phyloP scores from a whole-genome alignment of 2,113 vertebrate genomes.

The Dromaius novaehollandiae region DNA sequence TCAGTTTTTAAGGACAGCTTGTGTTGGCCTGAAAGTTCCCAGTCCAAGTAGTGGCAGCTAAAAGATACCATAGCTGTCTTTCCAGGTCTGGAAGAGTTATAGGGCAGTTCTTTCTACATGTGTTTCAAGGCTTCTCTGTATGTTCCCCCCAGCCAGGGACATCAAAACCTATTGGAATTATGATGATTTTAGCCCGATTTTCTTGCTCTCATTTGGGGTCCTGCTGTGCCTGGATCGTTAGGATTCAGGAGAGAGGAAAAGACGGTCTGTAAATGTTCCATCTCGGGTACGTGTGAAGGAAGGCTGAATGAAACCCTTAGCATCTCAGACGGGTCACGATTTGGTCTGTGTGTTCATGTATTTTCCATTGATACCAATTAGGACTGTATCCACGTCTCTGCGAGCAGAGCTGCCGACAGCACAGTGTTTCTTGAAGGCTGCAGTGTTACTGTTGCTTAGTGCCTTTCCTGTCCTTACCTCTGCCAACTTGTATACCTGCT shows the following conservation, averaged over 20 bases:
- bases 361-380: not conserved
- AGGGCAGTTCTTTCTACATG: not conserved
- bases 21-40: not conserved
- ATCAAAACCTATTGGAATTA: not conserved
- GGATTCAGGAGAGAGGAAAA: not conserved
- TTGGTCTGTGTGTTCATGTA: not conserved
- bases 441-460: not conserved
- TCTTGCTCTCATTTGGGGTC: not conserved
- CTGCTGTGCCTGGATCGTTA: not conserved
- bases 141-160: not conserved
- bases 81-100: not conserved
- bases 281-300: not conserved
- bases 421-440: not conserved
- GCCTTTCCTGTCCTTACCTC: not conserved
- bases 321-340: not conserved
- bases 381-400: rapidly evolving
- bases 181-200: not conserved
- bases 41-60: not conserved
- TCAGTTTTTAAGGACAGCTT: slow-evolving; percentile 5
- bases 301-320: not conserved
- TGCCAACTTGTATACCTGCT: not conserved
- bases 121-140: not conserved
- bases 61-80: not conserved
- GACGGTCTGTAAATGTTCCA: not conserved
- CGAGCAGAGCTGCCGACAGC: not conserved